Conservation (phyloP, 2,113 vertebrate genomes). For the Sebastes fasciatus region DNA sequence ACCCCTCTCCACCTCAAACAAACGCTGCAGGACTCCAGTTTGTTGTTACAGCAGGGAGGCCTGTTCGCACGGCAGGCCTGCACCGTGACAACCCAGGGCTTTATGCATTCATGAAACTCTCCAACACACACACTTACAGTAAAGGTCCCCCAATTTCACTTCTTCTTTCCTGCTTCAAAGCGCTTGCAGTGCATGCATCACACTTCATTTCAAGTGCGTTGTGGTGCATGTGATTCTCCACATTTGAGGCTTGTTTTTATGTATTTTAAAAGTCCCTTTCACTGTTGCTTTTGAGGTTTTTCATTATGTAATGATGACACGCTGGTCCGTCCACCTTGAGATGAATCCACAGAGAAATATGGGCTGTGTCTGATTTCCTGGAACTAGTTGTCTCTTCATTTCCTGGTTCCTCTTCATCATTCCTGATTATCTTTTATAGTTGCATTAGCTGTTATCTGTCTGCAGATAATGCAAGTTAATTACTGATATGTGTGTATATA, state of each 20-base stretch:
- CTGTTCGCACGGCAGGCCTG: slow-evolving; percentile 55
- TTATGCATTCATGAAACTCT: slow-evolving; percentile 59
- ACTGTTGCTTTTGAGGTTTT: slow-evolving; percentile 11
- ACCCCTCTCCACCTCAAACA: slow-evolving; percentile 40
- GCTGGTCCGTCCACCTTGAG: slow-evolving; percentile 12
- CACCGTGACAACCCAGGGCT: slow-evolving; percentile 42
- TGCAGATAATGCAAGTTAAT: no score
- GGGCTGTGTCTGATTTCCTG: no score
- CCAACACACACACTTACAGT: background rate
- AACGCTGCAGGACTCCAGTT: slow-evolving; percentile 53
- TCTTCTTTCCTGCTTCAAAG: slow-evolving; percentile 34
- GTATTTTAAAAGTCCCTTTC: slow-evolving; percentile 16
- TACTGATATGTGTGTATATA: no score
- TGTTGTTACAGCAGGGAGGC: slow-evolving; percentile 51
- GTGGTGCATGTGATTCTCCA: slow-evolving; percentile 14
- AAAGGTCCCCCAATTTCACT: background rate
- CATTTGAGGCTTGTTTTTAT: slow-evolving; percentile 12
- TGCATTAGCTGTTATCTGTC: background rate
- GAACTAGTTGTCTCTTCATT: background rate
- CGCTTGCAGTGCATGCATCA: background rate
- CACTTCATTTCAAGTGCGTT: slow-evolving; percentile 14
- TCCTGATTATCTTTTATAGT: background rate
- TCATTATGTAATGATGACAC: slow-evolving; percentile 17
- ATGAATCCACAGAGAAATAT: background rate
- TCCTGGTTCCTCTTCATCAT: background rate